Percentiles rank a stretch among this genome's conserved stretches.
phyloP scores from a whole-genome alignment of 30 jellyfish, hydroid and myxozoan genomes.

The Hydractinia echinata region DNA sequence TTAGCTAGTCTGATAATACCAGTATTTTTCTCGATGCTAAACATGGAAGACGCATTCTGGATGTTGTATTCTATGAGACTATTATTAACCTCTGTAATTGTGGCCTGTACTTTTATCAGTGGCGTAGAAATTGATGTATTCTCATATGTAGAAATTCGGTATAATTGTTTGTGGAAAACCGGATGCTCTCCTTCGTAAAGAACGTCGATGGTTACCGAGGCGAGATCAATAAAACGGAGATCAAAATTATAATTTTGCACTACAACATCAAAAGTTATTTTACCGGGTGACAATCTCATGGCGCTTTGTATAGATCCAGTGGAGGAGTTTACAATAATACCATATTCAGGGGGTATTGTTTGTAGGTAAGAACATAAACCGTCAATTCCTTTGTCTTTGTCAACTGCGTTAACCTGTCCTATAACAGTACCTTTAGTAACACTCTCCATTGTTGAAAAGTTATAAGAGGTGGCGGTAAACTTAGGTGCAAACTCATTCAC shows the following conservation, averaged over 20 bases:
- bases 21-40: background rate
- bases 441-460: conserved; percentile 25
- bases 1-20: background rate
- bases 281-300: background rate
- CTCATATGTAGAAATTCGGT: background rate
- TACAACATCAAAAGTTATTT: background rate
- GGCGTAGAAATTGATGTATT: background rate
- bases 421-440: background rate
- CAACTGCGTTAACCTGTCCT: conserved; percentile 18
- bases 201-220: background rate
- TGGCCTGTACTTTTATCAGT: conserved; percentile 4
- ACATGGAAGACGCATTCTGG: background rate
- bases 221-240: background rate
- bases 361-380: conserved; percentile 4
- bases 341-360: background rate
- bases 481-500: conserved; percentile 67
- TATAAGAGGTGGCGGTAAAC: background rate
- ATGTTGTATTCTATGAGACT: background rate
- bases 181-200: background rate
- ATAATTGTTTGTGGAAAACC: background rate
- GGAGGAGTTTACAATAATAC: background rate
- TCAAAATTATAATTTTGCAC: background rate
- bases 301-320: background rate
- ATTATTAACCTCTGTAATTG: background rate
- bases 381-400: conserved; percentile 21